Evolutionary conservation across 2,797 vertebrate species (phyloP).

Genomic region (Pantherophis alleghaniensis): DNA sequence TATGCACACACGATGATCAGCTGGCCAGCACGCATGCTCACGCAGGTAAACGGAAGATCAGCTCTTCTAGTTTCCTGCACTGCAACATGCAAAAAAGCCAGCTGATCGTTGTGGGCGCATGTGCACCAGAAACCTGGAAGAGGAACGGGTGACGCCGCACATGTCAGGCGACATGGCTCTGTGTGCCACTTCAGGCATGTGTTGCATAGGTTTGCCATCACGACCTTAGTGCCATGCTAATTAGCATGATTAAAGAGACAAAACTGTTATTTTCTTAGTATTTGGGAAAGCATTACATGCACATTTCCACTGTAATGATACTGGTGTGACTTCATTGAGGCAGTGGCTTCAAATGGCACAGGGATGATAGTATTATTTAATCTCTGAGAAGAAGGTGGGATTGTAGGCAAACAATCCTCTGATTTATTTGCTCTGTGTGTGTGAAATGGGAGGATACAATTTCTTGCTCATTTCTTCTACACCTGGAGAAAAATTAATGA

Average conservation of each 20-base stretch:
- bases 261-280: background rate
- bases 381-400: background rate
- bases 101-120: too few relatives aligned
- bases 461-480: conserved; percentile 17
- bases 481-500: conserved; percentile 41
- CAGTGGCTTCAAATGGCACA: background rate
- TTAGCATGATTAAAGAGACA: background rate
- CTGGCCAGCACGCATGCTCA: too few relatives aligned
- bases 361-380: background rate
- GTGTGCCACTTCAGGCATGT: too few relatives aligned
- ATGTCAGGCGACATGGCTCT: too few relatives aligned
- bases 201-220: too few relatives aligned
- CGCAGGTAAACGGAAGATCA: too few relatives aligned
- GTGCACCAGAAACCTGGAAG: too few relatives aligned
- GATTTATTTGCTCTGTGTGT: background rate
- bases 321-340: background rate
- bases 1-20: too few relatives aligned
- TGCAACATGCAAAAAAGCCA: too few relatives aligned
- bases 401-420: background rate
- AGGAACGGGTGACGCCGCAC: too few relatives aligned
- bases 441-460: background rate
- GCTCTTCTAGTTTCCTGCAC: too few relatives aligned
- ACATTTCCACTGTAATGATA: background rate
- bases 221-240: background rate
- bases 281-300: background rate